phyloP scores from a whole-genome alignment of 92 coral and sea anemone genomes.

The Porites cylindrica region DNA sequence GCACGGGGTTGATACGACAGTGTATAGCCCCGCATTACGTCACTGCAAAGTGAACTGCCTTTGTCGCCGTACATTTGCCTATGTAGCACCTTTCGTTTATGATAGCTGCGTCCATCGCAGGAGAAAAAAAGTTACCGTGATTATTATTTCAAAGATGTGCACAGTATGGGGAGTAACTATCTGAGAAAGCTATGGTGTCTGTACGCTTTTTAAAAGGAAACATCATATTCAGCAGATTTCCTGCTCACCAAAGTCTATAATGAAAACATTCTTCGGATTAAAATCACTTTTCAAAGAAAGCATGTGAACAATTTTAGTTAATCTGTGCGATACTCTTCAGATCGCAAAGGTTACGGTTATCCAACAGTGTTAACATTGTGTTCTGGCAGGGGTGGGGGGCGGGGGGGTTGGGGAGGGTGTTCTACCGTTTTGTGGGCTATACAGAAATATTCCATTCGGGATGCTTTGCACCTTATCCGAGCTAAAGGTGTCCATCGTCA shows the following conservation, averaged over 20 bases:
- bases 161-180: background rate
- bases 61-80: no score
- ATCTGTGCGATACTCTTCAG: background rate
- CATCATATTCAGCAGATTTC: background rate
- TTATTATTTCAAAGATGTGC: background rate
- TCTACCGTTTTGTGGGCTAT: no score
- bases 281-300: background rate
- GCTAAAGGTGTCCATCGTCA: no score
- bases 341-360: background rate
- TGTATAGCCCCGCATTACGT: background rate
- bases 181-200: background rate
- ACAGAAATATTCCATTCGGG: no score
- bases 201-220: background rate
- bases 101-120: no score
- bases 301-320: slow-evolving; percentile 20
- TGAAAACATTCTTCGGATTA: slow-evolving; percentile 22
- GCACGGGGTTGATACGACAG: background rate
- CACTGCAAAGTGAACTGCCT: no score
- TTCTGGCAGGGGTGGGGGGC: no score
- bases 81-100: background rate
- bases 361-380: background rate
- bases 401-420: no score
- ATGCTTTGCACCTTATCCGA: no score
- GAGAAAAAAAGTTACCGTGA: no score
- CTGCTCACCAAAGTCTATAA: background rate